Conservation (phyloP, 2,888 invertebrate genomes). For the Drosophila anomalata region DNA sequence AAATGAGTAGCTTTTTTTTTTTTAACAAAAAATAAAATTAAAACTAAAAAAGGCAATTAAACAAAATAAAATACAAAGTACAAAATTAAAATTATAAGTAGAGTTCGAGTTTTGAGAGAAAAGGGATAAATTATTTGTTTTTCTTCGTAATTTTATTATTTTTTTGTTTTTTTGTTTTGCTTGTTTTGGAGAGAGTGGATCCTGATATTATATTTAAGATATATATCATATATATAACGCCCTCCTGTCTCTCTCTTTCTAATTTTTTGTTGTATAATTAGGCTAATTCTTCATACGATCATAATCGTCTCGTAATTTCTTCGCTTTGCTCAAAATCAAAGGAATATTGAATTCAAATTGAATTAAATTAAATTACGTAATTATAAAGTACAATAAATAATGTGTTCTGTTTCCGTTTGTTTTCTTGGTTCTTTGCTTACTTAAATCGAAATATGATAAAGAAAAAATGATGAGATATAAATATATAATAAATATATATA, state of each 20-base stretch:
- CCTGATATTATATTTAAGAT: background rate
- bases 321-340: slow-evolving; percentile 48
- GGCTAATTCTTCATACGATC: slow-evolving; percentile 30
- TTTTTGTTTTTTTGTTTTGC: background rate
- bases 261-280: slow-evolving; percentile 32
- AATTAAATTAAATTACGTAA: slow-evolving; percentile 63
- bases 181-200: background rate
- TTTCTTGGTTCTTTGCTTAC: slow-evolving; percentile 46
- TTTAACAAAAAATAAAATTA: slow-evolving; percentile 31
- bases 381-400: slow-evolving; percentile 76
- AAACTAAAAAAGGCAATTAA: slow-evolving; percentile 10
- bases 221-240: too few relatives aligned
- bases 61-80: slow-evolving; percentile 21
- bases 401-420: slow-evolving; percentile 51
- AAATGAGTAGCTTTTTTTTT: slow-evolving; percentile 6
- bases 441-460: slow-evolving; percentile 30
- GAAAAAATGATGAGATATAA: slow-evolving; percentile 50
- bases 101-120: slow-evolving; percentile 5
- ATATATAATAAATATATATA: slow-evolving; percentile 31
- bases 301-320: slow-evolving; percentile 32
- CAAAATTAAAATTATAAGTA: slow-evolving; percentile 34
- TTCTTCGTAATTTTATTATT: background rate
- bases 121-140: slow-evolving; percentile 1
- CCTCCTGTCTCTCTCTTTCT: slow-evolving; percentile 1
- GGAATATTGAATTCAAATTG: slow-evolving; percentile 40